Percentiles rank a stretch among this genome's conserved stretches.
Conservation (phyloP, 2,797 vertebrate species). For the Phalanger gymnotis region DNA sequence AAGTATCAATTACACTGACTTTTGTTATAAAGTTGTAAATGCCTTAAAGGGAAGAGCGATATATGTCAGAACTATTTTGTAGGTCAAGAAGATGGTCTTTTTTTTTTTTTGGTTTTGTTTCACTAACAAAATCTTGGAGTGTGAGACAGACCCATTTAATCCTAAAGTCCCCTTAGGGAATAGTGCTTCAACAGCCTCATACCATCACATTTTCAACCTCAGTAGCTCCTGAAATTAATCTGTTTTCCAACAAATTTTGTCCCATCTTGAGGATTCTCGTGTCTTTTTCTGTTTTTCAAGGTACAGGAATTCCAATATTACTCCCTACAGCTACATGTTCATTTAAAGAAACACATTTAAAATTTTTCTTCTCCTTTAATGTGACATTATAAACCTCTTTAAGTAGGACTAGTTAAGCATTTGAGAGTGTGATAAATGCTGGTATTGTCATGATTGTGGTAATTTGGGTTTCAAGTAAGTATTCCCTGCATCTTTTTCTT, state of each 20-base stretch:
- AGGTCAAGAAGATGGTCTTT: background rate
- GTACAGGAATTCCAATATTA: background rate
- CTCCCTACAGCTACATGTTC: background rate
- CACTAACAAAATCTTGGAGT: background rate
- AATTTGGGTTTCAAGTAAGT: background rate
- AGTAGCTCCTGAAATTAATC: background rate
- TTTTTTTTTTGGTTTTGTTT: background rate
- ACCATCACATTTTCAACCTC: background rate
- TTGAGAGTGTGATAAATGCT: background rate
- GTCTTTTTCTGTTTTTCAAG: background rate
- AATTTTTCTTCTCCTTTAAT: background rate
- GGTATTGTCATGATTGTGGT: background rate
- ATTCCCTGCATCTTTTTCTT: background rate
- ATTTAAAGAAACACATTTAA: background rate
- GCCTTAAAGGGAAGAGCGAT: background rate
- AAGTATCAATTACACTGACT: background rate
- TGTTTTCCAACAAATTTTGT: background rate
- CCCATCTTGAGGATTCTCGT: background rate
- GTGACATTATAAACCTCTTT: background rate
- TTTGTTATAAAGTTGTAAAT: background rate
- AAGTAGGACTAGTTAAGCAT: background rate
- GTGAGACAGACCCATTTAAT: background rate
- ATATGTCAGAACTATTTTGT: background rate
- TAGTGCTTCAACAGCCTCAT: background rate
- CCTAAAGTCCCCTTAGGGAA: background rate